Conservation (phyloP, 2,888 invertebrate species). For the Omphaloscelis lunosa region DNA sequence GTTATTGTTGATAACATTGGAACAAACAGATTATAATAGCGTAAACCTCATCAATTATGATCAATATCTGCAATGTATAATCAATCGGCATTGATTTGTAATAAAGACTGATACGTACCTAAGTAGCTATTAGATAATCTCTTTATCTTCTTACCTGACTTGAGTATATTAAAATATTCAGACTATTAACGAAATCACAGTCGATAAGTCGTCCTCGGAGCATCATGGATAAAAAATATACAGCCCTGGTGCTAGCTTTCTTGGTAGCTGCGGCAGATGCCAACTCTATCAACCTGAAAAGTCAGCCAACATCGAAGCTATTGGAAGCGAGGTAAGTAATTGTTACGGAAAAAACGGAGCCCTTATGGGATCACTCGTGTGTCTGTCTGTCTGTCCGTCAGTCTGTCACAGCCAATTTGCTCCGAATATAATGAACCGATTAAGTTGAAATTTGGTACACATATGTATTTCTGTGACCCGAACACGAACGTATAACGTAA, state of each 20-base stretch:
- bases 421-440: too few species aligned
- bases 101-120: conserved; percentile 65
- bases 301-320: conserved; percentile 57
- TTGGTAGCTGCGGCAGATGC: conserved; percentile 80
- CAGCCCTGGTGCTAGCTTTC: conserved; percentile 74
- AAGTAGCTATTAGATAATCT: conserved; percentile 65
- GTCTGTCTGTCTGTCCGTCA: too few species aligned
- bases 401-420: too few species aligned
- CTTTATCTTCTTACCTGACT: conserved; percentile 69
- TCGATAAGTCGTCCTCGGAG: conserved; percentile 53
- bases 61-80: conserved; percentile 68
- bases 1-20: conserved; percentile 43
- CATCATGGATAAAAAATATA: conserved; percentile 78
- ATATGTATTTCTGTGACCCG: too few species aligned
- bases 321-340: conserved; percentile 56
- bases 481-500: too few species aligned
- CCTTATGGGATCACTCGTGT: too few species aligned
- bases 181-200: conserved; percentile 57
- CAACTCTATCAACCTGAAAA: conserved; percentile 68
- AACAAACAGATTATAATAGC: conserved; percentile 65
- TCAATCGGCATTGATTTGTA: conserved; percentile 77
- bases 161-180: conserved; percentile 71
- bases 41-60: conserved; percentile 77
- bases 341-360: too few species aligned
- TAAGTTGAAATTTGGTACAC: too few species aligned